Evolutionary conservation across 2,888 invertebrate species (phyloP).

Genomic region (Andrena bicolor): DNA sequence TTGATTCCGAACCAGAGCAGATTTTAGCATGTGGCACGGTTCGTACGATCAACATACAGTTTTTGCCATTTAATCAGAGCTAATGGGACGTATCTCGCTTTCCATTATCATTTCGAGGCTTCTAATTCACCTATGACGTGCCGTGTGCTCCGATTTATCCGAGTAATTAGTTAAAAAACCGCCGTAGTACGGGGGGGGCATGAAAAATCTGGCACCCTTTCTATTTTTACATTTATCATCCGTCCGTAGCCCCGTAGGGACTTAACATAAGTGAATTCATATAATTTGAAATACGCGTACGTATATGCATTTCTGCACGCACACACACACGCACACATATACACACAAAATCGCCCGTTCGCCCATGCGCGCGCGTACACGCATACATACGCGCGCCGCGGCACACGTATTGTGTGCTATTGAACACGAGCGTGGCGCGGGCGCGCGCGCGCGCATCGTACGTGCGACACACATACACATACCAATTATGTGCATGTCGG

Average conservation of each 20-base stretch:
- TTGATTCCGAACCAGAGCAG: slow-evolving; percentile 64
- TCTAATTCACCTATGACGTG: neutral
- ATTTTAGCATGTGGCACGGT: slow-evolving; percentile 73
- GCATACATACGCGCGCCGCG: slow-evolving; percentile 16
- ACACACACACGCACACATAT: slow-evolving; percentile 36
- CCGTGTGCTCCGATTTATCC: neutral
- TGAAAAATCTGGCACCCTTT: slow-evolving; percentile 24
- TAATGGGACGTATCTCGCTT: slow-evolving; percentile 28
- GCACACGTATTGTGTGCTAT: slow-evolving; percentile 43
- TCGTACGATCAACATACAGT: slow-evolving; percentile 62
- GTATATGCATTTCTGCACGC: slow-evolving; percentile 44
- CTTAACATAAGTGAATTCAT: slow-evolving; percentile 46
- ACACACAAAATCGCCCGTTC: slow-evolving; percentile 12
- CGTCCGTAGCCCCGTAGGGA: neutral
- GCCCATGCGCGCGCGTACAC: slow-evolving; percentile 4
- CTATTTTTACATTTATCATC: slow-evolving; percentile 39
- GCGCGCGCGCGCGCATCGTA: slow-evolving; percentile 46
- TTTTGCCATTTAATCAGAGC: slow-evolving; percentile 43
- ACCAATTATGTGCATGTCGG: slow-evolving; percentile 11
- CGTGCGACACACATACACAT: slow-evolving; percentile 22
- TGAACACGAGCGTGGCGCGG: slow-evolving; percentile 42
- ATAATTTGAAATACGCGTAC: slow-evolving; percentile 45
- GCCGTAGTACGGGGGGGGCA: neutral
- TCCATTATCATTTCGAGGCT: slow-evolving; percentile 1
- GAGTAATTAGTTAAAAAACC: slow-evolving; percentile 7